Conservation (phyloP, 2,797 vertebrate species). For the Antennarius maculatus region DNA sequence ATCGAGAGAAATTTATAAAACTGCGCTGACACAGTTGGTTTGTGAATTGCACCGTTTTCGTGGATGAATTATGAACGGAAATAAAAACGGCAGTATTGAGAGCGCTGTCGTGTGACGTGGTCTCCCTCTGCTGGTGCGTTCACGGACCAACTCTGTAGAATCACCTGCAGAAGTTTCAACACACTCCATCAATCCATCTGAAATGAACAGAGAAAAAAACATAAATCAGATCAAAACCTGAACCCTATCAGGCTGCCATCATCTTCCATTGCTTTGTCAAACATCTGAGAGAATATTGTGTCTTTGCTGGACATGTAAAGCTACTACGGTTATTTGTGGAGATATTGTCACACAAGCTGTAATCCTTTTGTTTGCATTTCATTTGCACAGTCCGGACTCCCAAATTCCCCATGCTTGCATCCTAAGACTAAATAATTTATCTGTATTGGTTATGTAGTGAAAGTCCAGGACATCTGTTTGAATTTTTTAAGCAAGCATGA, state of each 20-base stretch:
- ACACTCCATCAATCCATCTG: background rate
- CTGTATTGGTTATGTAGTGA: constrained; percentile 63
- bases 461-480: constrained; percentile 81
- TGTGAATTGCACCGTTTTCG: background rate
- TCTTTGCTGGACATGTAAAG: background rate
- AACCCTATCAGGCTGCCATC: background rate
- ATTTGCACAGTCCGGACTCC: constrained; percentile 40
- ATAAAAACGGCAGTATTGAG: background rate
- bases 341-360: background rate
- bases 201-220: background rate
- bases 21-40: background rate
- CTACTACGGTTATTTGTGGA: background rate
- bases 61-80: background rate
- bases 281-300: background rate
- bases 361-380: constrained; percentile 41
- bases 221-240: too few relatives aligned
- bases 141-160: constrained; percentile 36
- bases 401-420: constrained; percentile 59
- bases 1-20: background rate
- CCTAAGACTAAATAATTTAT: constrained; percentile 76
- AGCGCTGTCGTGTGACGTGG: constrained; percentile 55
- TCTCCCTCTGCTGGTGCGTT: constrained; percentile 78
- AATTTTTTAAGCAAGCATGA: constrained; percentile 82
- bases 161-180: constrained; percentile 3
- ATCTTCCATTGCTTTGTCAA: background rate